A percentile compares a stretch with the other conserved stretches of the same genome.
Evolutionary conservation across 2,888 invertebrate species (phyloP).

Genomic region (Tachina lurida): DNA sequence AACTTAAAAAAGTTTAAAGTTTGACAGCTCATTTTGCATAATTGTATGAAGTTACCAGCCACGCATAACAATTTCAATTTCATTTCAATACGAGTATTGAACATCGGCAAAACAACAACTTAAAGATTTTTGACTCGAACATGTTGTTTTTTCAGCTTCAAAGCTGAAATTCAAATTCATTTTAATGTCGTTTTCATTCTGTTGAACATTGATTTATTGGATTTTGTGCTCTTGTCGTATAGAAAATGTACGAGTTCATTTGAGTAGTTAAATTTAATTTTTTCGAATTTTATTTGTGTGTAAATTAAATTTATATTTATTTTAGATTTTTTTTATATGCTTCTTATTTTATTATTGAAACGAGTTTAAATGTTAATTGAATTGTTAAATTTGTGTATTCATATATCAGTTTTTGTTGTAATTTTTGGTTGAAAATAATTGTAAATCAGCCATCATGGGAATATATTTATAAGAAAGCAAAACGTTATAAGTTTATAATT

Average conservation of each 20-base stretch:
- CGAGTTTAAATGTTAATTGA: slow-evolving; percentile 67
- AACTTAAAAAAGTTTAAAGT: slow-evolving; percentile 62
- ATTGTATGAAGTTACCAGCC: slow-evolving; percentile 63
- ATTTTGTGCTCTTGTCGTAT: slow-evolving; percentile 22
- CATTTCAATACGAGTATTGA: slow-evolving; percentile 46
- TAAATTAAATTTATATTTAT: slow-evolving; percentile 55
- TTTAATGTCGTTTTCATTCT: slow-evolving; percentile 42
- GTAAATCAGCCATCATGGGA: slow-evolving; percentile 51
- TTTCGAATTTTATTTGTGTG: slow-evolving; percentile 42
- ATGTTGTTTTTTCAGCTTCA: slow-evolving; percentile 20
- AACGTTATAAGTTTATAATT: slow-evolving; percentile 58
- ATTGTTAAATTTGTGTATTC: slow-evolving; percentile 53
- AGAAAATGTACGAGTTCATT: slow-evolving; percentile 44
- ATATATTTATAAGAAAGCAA: slow-evolving; percentile 18
- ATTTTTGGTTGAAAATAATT: slow-evolving; percentile 7
- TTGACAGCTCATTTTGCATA: slow-evolving; percentile 74
- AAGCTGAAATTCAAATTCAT: slow-evolving; percentile 1
- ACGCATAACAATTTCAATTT: slow-evolving; percentile 67
- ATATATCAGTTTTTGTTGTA: background rate
- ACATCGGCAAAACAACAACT: slow-evolving; percentile 20
- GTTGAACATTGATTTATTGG: slow-evolving; percentile 69
- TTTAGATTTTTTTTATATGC: slow-evolving; percentile 7
- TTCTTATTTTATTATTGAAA: slow-evolving; percentile 60
- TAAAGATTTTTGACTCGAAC: slow-evolving; percentile 31
- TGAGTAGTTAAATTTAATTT: slow-evolving; percentile 23